A percentile compares a stretch with the other conserved stretches of the same genome.
Evolutionary conservation across 2,888 invertebrate species (phyloP).

Genomic region (Campoletis raptor): DNA sequence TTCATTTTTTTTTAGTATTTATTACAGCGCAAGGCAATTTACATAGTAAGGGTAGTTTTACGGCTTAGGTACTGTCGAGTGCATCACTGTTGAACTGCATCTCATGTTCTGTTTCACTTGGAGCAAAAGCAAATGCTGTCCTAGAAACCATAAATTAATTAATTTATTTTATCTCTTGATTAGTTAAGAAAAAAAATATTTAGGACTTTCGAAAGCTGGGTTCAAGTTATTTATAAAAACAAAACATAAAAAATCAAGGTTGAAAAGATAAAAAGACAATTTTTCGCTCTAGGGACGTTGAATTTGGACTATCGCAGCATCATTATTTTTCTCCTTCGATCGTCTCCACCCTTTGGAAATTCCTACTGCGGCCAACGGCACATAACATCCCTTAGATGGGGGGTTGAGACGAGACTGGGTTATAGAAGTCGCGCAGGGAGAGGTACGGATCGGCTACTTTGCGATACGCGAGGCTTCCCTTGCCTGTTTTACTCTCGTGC

Average conservation of each 20-base stretch:
- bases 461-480: constrained; percentile 60
- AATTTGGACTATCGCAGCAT: constrained; percentile 41
- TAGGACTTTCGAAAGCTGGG: background rate
- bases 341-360: constrained; percentile 79
- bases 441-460: constrained; percentile 67
- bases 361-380: constrained; percentile 62
- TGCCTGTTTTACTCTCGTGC: constrained; percentile 72
- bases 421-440: constrained; percentile 43
- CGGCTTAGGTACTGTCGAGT: constrained; percentile 44
- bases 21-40: background rate
- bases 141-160: background rate
- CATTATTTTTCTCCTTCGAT: constrained; percentile 70
- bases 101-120: background rate
- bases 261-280: constrained; percentile 12
- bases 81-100: constrained; percentile 20
- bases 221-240: background rate
- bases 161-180: background rate
- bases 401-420: constrained; percentile 38
- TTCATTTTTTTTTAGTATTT: constrained; percentile 42
- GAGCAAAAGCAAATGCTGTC: constrained; percentile 30
- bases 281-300: constrained; percentile 26
- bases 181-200: background rate
- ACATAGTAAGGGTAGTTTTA: background rate
- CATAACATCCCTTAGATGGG: constrained; percentile 58
- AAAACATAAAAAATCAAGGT: background rate